Percentiles rank a stretch among this genome's conserved stretches.
Evolutionary conservation across 2,888 invertebrate species (phyloP).

Genomic region (Tenthredo notha): DNA sequence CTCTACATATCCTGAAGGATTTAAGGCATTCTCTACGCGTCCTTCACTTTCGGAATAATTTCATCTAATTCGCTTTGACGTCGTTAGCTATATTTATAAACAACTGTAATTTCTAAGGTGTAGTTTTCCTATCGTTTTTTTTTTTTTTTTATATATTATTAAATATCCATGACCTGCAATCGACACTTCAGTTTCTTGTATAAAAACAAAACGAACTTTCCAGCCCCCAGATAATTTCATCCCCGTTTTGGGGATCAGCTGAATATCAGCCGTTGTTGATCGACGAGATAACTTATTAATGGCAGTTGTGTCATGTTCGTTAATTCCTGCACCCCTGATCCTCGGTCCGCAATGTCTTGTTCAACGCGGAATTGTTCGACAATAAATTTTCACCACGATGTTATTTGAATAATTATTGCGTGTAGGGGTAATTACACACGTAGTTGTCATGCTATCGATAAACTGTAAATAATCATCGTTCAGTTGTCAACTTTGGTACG

Average conservation of each 20-base stretch:
- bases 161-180: neutral
- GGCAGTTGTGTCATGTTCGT: neutral
- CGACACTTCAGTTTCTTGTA: neutral
- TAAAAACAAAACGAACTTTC: neutral
- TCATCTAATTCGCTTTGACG: neutral
- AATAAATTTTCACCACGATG: neutral
- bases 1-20: neutral
- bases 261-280: neutral
- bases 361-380: neutral
- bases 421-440: slow-evolving; percentile 24
- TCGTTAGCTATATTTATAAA: neutral
- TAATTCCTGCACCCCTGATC: neutral
- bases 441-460: slow-evolving; percentile 33
- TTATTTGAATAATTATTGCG: slow-evolving; percentile 9
- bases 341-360: neutral
- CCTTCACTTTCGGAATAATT: neutral
- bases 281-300: neutral
- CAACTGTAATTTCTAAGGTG: neutral
- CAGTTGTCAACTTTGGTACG: slow-evolving; percentile 18
- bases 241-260: neutral
- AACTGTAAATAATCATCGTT: slow-evolving; percentile 26
- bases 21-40: neutral
- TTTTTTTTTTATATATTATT: neutral
- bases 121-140: neutral
- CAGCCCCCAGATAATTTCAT: neutral